Percentiles rank a stretch among this genome's conserved stretches.
Evolutionary conservation across 1,140 invertebrate genomes (phyloP).

Genomic region (Monochamus saltuarius): DNA sequence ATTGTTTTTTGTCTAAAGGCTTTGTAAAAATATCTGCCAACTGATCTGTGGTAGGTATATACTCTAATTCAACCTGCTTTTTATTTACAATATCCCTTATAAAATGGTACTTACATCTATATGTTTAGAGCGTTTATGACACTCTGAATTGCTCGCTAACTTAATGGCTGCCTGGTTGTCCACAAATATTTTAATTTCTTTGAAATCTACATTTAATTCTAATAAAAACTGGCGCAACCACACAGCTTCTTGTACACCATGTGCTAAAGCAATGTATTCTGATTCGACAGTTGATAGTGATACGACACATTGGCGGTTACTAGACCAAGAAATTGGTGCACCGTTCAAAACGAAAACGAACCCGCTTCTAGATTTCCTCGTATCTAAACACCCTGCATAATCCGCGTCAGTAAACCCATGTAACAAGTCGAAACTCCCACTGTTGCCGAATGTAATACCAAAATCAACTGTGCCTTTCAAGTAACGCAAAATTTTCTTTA

Average conservation of each 20-base stretch:
- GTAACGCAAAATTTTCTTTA: constrained; percentile 50
- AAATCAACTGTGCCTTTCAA: constrained; percentile 49
- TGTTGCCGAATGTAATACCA: constrained; percentile 31
- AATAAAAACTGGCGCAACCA: constrained; percentile 32
- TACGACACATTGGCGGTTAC: constrained; percentile 44
- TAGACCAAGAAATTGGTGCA: constrained; percentile 47
- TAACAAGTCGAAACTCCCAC: constrained; percentile 6
- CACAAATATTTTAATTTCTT: constrained; percentile 4
- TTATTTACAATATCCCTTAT: constrained; percentile 24
- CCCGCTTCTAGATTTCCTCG: constrained; percentile 42
- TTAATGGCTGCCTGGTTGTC: constrained; percentile 45
- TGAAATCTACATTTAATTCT: constrained; percentile 7
- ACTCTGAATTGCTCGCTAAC: constrained; percentile 41
- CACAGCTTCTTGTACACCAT: constrained; percentile 42
- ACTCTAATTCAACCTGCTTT: constrained; percentile 9
- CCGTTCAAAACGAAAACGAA: constrained; percentile 44
- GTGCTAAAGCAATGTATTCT: constrained; percentile 45
- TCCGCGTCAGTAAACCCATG: constrained; percentile 47
- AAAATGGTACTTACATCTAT: constrained; percentile 46
- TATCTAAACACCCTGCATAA: constrained; percentile 42
- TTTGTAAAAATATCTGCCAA: constrained; percentile 26
- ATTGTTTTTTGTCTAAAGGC: constrained; percentile 14
- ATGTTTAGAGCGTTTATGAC: constrained; percentile 43
- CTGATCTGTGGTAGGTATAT: not conserved
- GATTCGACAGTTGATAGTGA: constrained; percentile 50